Conservation (phyloP, 2,888 invertebrate species). For the Cotesia congregata region DNA sequence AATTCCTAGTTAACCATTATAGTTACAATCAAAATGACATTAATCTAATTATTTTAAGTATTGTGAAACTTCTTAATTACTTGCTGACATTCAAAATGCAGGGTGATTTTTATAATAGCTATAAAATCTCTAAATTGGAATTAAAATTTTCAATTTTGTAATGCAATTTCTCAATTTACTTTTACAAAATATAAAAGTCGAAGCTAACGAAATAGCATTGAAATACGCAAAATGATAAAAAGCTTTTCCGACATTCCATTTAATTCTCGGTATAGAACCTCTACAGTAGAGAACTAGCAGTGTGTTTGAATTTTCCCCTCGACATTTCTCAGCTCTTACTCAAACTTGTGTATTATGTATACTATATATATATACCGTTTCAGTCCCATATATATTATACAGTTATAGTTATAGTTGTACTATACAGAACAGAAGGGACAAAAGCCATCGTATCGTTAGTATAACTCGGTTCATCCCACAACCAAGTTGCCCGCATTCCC, state of each 20-base stretch:
- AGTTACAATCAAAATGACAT: no score
- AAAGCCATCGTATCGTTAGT: constrained; percentile 64
- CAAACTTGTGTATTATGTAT: background rate
- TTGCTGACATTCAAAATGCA: no score
- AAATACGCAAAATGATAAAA: constrained; percentile 55
- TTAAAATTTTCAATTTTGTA: background rate
- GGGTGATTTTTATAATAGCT: no score
- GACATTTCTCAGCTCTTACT: constrained; percentile 3
- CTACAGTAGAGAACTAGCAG: constrained; percentile 31
- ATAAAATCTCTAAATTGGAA: no score
- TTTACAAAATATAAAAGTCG: background rate
- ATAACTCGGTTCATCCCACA: constrained; percentile 54
- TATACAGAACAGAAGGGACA: constrained; percentile 47
- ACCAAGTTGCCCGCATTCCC: constrained; percentile 44
- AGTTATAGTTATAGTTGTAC: constrained; percentile 1
- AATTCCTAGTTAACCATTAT: no score
- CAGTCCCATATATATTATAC: background rate
- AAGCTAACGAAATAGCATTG: constrained; percentile 38
- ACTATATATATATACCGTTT: background rate
- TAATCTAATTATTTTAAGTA: no score
- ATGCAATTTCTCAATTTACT: background rate
- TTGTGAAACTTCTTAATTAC: no score
- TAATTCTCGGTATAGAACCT: constrained; percentile 53
- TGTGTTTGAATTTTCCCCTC: constrained; percentile 24
- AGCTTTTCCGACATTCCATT: constrained; percentile 48